A percentile compares a stretch with the other conserved stretches of the same genome.
phyloP scores from a whole-genome alignment of 1,140 invertebrate species.

The Acyrthosiphon pisum region DNA sequence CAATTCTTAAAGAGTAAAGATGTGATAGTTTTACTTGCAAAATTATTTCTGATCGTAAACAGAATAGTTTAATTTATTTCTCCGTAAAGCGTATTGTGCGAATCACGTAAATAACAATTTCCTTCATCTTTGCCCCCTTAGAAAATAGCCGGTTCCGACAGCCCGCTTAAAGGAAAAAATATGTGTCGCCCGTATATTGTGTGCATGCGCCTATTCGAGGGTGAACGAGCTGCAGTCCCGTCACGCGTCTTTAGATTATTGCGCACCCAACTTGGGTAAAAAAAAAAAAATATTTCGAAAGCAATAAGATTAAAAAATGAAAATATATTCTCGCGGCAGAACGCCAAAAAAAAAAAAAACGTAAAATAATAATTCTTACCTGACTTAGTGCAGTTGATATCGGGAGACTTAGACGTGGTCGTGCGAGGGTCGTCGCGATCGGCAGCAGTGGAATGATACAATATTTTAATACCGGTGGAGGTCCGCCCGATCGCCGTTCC shows the following conservation, averaged over 20 bases:
- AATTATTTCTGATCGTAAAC: background rate
- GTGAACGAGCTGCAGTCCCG: background rate
- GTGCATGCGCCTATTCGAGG: too few relatives aligned
- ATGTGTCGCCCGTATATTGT: background rate
- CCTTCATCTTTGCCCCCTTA: background rate
- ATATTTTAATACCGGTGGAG: background rate
- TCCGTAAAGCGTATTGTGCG: background rate
- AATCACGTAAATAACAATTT: background rate
- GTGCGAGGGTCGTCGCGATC: background rate
- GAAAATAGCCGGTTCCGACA: background rate
- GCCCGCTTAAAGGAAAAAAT: background rate
- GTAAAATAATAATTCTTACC: background rate
- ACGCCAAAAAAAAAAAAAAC: background rate
- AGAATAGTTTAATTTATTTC: background rate
- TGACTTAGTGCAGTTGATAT: background rate
- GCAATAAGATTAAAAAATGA: background rate
- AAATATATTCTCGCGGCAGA: background rate
- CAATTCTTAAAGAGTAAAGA: background rate
- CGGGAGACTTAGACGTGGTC: background rate
- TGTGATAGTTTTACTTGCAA: background rate
- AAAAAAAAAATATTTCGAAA: background rate
- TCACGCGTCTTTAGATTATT: too few relatives aligned
- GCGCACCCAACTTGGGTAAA: too few relatives aligned
- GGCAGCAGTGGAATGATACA: constrained; percentile 22
- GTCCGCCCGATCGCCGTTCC: background rate